These are phyloP conservation scores for Anthopleura xanthogrammica DNA, from an alignment of 92 coral and sea anemone species.

Conservation along the genomic window DNA sequence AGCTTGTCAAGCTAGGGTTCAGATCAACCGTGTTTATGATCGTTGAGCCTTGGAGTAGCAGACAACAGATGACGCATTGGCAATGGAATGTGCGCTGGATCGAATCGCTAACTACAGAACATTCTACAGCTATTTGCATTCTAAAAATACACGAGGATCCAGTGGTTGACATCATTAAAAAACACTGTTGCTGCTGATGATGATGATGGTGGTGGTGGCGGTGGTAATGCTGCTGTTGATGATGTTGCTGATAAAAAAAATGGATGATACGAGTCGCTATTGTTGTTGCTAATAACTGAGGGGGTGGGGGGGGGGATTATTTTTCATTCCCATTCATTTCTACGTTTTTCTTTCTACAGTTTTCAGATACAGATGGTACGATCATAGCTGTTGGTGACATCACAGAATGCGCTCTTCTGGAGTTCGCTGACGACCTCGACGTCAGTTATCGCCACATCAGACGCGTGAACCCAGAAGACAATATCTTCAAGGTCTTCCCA, in stretches of 20 bases:
- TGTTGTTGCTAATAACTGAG: no score
- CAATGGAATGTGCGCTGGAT: neutral
- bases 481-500: conserved; percentile 63
- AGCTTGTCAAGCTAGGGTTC: neutral
- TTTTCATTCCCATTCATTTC: no score
- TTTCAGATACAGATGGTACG: conserved; percentile 45
- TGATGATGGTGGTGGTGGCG: no score
- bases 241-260: no score
- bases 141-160: no score
- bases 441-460: conserved; percentile 69
- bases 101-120: no score
- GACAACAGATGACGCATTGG: neutral
- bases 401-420: conserved; percentile 84
- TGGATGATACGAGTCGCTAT: no score
- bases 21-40: neutral
- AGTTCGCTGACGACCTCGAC: conserved; percentile 68
- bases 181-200: no score
- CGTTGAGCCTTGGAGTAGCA: neutral
- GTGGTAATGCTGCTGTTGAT: no score
- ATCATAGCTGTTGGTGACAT: conserved; percentile 64
- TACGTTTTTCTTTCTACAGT: conserved; percentile 15
- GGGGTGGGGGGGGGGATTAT: no score
- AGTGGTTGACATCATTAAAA: no score
- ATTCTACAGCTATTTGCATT: no score
- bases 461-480: conserved; percentile 56